phyloP scores from a whole-genome alignment of 2,113 vertebrate genomes.

The Lepus europaeus region DNA sequence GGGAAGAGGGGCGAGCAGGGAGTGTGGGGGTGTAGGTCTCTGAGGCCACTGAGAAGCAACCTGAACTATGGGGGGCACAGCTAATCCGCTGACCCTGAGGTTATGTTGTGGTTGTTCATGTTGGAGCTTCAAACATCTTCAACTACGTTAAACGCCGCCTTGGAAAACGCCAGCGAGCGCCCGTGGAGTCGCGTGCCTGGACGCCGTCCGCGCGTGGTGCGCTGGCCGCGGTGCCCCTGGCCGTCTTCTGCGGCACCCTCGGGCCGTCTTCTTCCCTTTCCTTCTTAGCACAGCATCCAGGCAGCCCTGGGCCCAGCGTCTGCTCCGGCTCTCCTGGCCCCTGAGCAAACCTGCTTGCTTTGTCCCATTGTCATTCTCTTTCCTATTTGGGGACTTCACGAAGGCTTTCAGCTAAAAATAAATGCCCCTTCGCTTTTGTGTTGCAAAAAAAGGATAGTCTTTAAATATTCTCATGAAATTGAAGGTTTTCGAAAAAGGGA shows the following conservation, averaged over 20 bases:
- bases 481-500: background rate
- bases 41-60: background rate
- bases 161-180: background rate
- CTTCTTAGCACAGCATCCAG: rapidly evolving
- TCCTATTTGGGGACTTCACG: background rate
- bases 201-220: rapidly evolving
- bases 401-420: constrained; percentile 46
- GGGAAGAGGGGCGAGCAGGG: rapidly evolving
- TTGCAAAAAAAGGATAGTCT: constrained; percentile 25
- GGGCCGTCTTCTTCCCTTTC: background rate
- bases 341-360: no score
- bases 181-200: background rate
- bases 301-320: rapidly evolving
- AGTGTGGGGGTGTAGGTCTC: background rate
- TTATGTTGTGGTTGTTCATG: background rate
- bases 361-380: background rate
- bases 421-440: background rate
- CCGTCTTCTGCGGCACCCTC: rapidly evolving
- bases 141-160: rapidly evolving
- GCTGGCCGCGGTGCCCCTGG: rapidly evolving
- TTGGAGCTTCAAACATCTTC: background rate
- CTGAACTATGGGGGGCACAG: background rate
- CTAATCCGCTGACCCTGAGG: rapidly evolving
- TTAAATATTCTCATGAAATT: background rate
- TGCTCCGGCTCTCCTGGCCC: rapidly evolving